These are phyloP conservation scores for Xiphydria camelus DNA, from an alignment of 2,888 invertebrate species.

Conservation along the genomic window DNA sequence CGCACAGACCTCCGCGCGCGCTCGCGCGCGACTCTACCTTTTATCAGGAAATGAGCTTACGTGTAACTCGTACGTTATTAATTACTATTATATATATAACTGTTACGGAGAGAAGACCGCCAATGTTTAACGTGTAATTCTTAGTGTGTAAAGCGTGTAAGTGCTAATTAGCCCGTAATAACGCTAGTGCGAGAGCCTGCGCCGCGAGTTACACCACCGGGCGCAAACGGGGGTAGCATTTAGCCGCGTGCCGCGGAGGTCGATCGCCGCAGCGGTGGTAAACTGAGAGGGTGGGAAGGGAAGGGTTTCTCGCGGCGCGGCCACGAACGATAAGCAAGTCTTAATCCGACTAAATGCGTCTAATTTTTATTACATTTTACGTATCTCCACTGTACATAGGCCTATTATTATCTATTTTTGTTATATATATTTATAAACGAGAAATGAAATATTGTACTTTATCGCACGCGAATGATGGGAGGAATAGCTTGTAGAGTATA, in stretches of 20 bases:
- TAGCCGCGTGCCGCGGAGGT: too few species aligned
- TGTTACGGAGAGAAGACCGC: slow-evolving; percentile 26
- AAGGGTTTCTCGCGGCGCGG: slow-evolving; percentile 17
- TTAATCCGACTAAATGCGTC: slow-evolving; percentile 27
- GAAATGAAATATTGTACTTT: slow-evolving; percentile 43
- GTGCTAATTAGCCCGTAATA: too few species aligned
- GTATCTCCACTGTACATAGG: slow-evolving; percentile 47
- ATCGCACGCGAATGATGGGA: slow-evolving; percentile 24
- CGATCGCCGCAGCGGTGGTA: too few species aligned
- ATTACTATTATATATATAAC: slow-evolving; percentile 12
- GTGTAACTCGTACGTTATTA: slow-evolving; percentile 33
- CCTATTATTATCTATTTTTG: slow-evolving; percentile 53
- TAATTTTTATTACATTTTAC: slow-evolving; percentile 35
- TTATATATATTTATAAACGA: slow-evolving; percentile 46
- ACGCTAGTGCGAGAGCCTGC: too few species aligned
- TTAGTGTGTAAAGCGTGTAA: not conserved
- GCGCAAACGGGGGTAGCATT: too few species aligned
- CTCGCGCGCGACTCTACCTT: too few species aligned
- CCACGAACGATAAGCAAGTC: slow-evolving; percentile 16
- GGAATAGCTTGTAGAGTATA: slow-evolving; percentile 3
- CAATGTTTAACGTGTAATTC: slow-evolving; percentile 25
- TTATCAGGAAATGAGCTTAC: slow-evolving; percentile 37
- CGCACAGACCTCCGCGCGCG: not conserved
- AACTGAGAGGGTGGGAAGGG: too few species aligned
- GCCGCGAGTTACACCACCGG: too few species aligned